Evolutionary conservation across 1,140 invertebrate genomes (phyloP).

Genomic region (Papilio dardanus): DNA sequence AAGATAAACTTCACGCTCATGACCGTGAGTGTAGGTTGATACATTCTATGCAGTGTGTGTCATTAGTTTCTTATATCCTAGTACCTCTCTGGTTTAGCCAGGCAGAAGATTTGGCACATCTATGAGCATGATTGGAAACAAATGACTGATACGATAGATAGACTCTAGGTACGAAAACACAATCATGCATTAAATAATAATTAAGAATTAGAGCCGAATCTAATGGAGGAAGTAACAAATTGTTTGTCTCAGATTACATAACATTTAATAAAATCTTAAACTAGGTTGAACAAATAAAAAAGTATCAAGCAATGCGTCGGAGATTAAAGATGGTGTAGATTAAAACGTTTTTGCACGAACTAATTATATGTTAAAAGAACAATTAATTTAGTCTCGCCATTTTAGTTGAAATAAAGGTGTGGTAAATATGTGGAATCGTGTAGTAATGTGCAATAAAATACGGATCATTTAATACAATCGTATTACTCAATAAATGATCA

Average conservation of each 20-base stretch:
- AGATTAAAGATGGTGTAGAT: background rate
- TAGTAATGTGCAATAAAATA: conserved; percentile 33
- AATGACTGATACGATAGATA: too few species aligned
- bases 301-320: background rate
- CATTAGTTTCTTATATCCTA: background rate
- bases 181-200: too few species aligned
- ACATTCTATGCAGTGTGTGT: background rate
- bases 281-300: background rate
- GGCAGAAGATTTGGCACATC: background rate
- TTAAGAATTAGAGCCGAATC: background rate
- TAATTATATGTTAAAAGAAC: conserved; percentile 10
- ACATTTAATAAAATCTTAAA: background rate
- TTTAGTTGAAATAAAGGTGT: conserved; percentile 25
- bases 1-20: background rate
- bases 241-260: background rate
- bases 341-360: background rate
- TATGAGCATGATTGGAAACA: background rate
- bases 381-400: conserved; percentile 29
- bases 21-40: background rate
- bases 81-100: too few species aligned
- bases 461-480: conserved; percentile 5
- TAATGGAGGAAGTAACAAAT: background rate
- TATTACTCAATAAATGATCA: conserved; percentile 19
- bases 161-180: too few species aligned
- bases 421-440: conserved; percentile 22